Conservation (phyloP, 1,140 invertebrate genomes). For the Bombus ignitus region DNA sequence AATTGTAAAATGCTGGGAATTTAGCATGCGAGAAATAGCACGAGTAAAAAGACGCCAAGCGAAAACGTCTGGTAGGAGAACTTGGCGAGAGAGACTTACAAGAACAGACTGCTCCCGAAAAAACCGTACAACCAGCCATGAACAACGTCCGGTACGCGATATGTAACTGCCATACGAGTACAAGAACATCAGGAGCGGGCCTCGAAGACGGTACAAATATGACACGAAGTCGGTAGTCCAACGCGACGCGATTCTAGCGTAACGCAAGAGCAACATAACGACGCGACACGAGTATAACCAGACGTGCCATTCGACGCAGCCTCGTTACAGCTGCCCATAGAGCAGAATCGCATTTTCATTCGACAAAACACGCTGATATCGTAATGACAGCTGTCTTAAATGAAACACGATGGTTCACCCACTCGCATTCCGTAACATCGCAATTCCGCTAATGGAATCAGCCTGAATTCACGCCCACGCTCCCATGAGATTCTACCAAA, state of each 20-base stretch:
- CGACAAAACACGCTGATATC: not conserved
- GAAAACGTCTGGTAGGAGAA: not conserved
- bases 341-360: not conserved
- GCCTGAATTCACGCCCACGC: not conserved
- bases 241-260: not conserved
- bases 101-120: not conserved
- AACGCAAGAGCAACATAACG: not conserved
- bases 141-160: not conserved
- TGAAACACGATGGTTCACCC: not conserved
- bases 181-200: not conserved
- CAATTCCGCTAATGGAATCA: conserved; percentile 19
- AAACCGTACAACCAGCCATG: not conserved
- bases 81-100: not conserved
- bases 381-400: not conserved
- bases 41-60: not conserved
- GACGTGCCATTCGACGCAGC: not conserved
- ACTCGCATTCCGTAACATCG: not conserved
- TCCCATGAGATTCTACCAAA: not conserved
- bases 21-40: not conserved
- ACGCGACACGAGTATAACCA: not conserved
- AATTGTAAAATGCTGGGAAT: not conserved
- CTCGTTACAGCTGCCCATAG: not conserved
- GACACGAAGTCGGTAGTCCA: conserved; percentile 22
- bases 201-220: conserved; percentile 26
- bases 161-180: conserved; percentile 9